phyloP scores from a whole-genome alignment of 2,888 invertebrate genomes.

The Chloroclysta siterata region DNA sequence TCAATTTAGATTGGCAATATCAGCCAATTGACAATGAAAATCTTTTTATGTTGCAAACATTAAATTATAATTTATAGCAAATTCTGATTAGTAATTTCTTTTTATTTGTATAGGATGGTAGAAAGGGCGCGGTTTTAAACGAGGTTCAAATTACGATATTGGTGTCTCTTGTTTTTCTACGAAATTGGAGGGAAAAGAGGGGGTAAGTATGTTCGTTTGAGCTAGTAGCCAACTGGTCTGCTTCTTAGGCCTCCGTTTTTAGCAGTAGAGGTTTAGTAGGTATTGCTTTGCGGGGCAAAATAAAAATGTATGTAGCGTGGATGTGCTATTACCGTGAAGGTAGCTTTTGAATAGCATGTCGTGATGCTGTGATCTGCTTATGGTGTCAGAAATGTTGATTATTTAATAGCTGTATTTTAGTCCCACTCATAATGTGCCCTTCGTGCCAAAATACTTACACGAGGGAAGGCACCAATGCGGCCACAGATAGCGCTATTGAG shows the following conservation, averaged over 20 bases:
- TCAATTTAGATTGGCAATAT: slow-evolving; percentile 16
- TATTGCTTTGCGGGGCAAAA: slow-evolving; percentile 47
- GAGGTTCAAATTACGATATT: no score
- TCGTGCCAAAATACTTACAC: no score
- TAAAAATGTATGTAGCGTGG: slow-evolving; percentile 54
- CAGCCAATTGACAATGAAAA: neutral
- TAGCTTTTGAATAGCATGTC: slow-evolving; percentile 10
- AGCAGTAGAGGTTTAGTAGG: neutral
- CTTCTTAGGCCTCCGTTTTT: neutral
- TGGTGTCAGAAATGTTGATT: slow-evolving; percentile 10
- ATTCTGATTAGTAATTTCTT: neutral
- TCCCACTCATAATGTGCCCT: no score
- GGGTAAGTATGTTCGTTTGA: neutral
- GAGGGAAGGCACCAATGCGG: no score
- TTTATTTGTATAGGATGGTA: no score
- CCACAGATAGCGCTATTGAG: no score
- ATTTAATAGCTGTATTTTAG: neutral
- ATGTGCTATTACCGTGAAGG: slow-evolving; percentile 40
- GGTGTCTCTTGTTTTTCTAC: no score
- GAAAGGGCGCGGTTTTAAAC: no score
- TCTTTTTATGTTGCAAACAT: neutral
- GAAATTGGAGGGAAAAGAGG: no score
- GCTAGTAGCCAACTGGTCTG: neutral
- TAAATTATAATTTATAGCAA: no score
- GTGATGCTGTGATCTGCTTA: slow-evolving; percentile 19